phyloP scores from a whole-genome alignment of 1,140 invertebrate species.

The Artemia franciscana region DNA sequence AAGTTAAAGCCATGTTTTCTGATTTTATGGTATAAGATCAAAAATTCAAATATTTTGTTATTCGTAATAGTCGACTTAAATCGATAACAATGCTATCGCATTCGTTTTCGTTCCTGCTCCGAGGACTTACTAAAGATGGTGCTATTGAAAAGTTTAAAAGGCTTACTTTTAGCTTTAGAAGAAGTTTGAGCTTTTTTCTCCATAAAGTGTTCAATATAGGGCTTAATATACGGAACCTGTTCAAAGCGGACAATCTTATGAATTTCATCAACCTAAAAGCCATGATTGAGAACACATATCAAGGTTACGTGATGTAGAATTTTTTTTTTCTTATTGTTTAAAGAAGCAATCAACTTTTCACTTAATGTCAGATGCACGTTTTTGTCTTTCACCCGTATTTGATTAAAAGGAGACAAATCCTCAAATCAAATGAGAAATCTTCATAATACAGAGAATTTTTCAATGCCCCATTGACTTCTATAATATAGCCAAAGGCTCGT shows the following conservation, averaged over 20 bases:
- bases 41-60: not conserved
- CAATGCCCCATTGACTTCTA: not conserved
- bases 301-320: not conserved
- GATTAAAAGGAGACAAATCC: not conserved
- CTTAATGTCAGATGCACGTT: not conserved
- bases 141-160: not conserved
- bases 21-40: not conserved
- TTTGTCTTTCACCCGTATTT: not conserved
- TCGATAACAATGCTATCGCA: not conserved
- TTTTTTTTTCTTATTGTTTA: not conserved
- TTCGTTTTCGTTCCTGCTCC: not conserved
- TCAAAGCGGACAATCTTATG: too few relatives aligned
- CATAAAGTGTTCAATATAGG: not conserved
- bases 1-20: not conserved
- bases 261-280: too few relatives aligned
- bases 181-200: not conserved
- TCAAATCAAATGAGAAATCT: not conserved
- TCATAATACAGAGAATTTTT: too few relatives aligned
- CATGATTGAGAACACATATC: not conserved
- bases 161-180: not conserved
- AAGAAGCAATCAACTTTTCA: not conserved
- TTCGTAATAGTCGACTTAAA: not conserved
- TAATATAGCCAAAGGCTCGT: not conserved
- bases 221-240: not conserved
- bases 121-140: not conserved